These are phyloP conservation scores for Riparia riparia DNA, from an alignment of 2,113 vertebrate genomes.

Conservation along the genomic window DNA sequence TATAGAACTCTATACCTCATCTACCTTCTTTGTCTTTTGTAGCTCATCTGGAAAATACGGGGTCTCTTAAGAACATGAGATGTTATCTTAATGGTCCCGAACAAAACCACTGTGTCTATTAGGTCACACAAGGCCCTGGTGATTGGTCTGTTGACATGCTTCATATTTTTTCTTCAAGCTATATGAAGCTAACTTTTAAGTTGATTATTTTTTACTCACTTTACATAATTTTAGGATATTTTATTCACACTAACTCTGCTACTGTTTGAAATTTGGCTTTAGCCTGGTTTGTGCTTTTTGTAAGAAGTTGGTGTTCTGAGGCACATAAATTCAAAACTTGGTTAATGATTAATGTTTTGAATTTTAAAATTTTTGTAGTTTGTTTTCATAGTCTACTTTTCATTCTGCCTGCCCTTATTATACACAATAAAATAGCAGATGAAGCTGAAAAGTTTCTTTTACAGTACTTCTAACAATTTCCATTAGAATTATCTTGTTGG, in stretches of 20 bases:
- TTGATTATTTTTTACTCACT: neutral
- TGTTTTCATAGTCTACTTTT: neutral
- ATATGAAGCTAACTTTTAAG: neutral
- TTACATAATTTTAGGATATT: neutral
- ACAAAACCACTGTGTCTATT: neutral
- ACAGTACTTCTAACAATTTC: slow-evolving; percentile 67
- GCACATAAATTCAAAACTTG: neutral
- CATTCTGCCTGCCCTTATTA: neutral
- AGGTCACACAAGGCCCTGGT: neutral
- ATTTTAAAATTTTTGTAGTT: neutral
- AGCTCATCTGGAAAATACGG: neutral
- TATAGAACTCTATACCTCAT: neutral
- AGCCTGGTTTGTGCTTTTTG: neutral
- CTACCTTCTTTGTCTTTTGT: neutral
- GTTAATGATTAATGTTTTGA: neutral
- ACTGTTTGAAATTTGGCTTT: neutral
- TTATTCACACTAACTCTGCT: neutral
- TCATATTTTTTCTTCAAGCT: neutral
- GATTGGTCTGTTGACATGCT: neutral
- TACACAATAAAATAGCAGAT: slow-evolving; percentile 63
- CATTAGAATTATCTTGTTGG: slow-evolving; percentile 69
- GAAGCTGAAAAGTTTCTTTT: slow-evolving; percentile 74
- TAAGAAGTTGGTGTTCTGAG: neutral
- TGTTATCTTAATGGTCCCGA: neutral
- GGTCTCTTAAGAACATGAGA: neutral